phyloP scores from a whole-genome alignment of 1,140 invertebrate genomes.

The Subanguina moxae region DNA sequence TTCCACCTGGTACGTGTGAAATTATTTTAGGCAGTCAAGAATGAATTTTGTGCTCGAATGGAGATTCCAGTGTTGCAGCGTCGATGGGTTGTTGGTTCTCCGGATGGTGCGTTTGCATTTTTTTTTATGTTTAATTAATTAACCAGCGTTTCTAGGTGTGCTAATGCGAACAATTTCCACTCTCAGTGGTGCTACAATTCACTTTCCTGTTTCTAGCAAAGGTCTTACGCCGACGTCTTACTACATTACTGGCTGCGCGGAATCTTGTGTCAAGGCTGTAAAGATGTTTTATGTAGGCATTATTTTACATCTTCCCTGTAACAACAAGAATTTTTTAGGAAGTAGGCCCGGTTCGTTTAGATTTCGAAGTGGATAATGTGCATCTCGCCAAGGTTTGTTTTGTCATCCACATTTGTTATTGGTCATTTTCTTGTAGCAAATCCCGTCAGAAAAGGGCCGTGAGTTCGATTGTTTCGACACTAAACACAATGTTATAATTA shows the following conservation, averaged over 20 bases:
- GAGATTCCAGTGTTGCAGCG: slow-evolving; percentile 27
- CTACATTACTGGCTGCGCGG: slow-evolving; percentile 23
- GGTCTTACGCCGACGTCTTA: slow-evolving; percentile 16
- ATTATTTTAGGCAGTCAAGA: slow-evolving; percentile 8
- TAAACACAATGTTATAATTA: slow-evolving; percentile 23
- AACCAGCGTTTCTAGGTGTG: slow-evolving; percentile 3
- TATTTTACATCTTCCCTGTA: too few relatives aligned
- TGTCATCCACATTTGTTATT: not conserved
- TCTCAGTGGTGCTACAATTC: slow-evolving; percentile 16
- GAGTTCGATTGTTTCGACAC: slow-evolving; percentile 27
- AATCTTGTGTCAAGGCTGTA: slow-evolving; percentile 24
- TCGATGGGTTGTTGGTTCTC: slow-evolving; percentile 31
- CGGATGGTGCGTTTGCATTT: slow-evolving; percentile 10
- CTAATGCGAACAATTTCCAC: slow-evolving; percentile 30
- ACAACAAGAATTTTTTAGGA: slow-evolving; percentile 4
- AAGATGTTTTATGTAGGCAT: slow-evolving; percentile 20
- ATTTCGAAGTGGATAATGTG: slow-evolving; percentile 32
- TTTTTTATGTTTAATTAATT: too few relatives aligned
- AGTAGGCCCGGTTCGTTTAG: slow-evolving; percentile 25
- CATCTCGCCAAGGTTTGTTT: slow-evolving; percentile 16
- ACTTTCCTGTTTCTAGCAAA: slow-evolving; percentile 22
- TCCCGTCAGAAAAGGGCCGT: slow-evolving; percentile 18
- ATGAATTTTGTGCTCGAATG: slow-evolving; percentile 10
- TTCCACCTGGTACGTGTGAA: not conserved
- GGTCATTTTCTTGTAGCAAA: too few relatives aligned